phyloP scores from a whole-genome alignment of 2,888 invertebrate genomes.

The Cordylochernes scorpioides region DNA sequence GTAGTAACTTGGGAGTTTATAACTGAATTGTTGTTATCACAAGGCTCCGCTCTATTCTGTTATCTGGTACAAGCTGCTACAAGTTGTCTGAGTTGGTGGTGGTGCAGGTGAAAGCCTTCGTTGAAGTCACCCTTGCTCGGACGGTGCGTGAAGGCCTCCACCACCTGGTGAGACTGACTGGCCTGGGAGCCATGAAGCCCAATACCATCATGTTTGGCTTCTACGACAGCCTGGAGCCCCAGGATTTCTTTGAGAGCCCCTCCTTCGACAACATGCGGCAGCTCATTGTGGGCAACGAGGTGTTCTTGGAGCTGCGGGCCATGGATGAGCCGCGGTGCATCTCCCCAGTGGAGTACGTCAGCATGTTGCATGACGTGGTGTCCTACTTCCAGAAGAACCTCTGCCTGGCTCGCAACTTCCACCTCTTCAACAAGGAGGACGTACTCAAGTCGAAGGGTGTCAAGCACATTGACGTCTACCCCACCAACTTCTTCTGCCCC shows the following conservation, averaged over 20 bases:
- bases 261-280: slow-evolving; percentile 11
- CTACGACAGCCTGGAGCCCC: slow-evolving; percentile 42
- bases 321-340: slow-evolving; percentile 22
- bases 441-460: slow-evolving; percentile 30
- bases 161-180: slow-evolving; percentile 65
- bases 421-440: slow-evolving; percentile 46
- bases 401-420: slow-evolving; percentile 72
- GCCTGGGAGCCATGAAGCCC: slow-evolving; percentile 96
- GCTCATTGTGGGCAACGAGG: slow-evolving; percentile 9
- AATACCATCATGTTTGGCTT: slow-evolving; percentile 89
- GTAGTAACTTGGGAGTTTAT: too few relatives aligned
- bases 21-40: too few relatives aligned
- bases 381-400: slow-evolving; percentile 78
- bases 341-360: slow-evolving; percentile 40
- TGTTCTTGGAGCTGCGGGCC: slow-evolving; percentile 30
- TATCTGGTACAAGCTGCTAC: too few relatives aligned
- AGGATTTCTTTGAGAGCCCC: slow-evolving; percentile 39
- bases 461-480: slow-evolving; percentile 91
- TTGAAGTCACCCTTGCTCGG: slow-evolving; percentile 64
- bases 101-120: slow-evolving; percentile 58
- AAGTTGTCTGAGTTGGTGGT: too few relatives aligned
- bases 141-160: slow-evolving; percentile 67
- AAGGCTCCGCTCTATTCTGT: too few relatives aligned
- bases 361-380: slow-evolving; percentile 50
- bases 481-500: slow-evolving; percentile 65